phyloP scores from a whole-genome alignment of 2,888 invertebrate genomes.

The Callosobruchus maculatus region DNA sequence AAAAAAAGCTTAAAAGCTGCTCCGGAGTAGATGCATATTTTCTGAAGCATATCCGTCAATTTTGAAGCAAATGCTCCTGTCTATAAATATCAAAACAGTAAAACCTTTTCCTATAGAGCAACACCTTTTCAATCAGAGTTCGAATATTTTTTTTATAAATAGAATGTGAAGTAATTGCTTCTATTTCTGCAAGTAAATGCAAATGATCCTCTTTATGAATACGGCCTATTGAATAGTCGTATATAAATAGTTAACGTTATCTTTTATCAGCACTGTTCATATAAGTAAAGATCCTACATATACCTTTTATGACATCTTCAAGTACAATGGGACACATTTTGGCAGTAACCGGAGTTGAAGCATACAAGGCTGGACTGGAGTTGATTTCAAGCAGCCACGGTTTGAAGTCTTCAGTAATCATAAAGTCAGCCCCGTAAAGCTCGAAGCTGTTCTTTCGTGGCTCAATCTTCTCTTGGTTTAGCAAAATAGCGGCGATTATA shows the following conservation, averaged over 20 bases:
- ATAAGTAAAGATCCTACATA: conserved; percentile 1
- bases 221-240: too few species aligned
- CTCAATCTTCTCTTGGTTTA: conserved; percentile 70
- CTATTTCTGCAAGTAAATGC: too few species aligned
- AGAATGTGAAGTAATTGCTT: too few species aligned
- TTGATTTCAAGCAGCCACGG: conserved; percentile 94
- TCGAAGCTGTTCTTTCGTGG: conserved; percentile 76
- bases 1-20: too few species aligned
- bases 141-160: too few species aligned
- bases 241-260: background rate
- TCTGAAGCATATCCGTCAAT: too few species aligned
- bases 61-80: too few species aligned
- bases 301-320: conserved; percentile 85
- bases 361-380: conserved; percentile 78
- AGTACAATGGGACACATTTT: conserved; percentile 76
- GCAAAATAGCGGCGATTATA: conserved; percentile 74
- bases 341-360: conserved; percentile 80
- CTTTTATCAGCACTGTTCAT: background rate
- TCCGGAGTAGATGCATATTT: too few species aligned
- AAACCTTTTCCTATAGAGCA: too few species aligned
- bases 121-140: too few species aligned
- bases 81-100: too few species aligned
- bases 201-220: too few species aligned
- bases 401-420: conserved; percentile 77
- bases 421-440: conserved; percentile 89